A percentile compares a stretch with the other conserved stretches of the same genome.
Conservation (phyloP, 2,113 vertebrate genomes). For the Strigops habroptila region DNA sequence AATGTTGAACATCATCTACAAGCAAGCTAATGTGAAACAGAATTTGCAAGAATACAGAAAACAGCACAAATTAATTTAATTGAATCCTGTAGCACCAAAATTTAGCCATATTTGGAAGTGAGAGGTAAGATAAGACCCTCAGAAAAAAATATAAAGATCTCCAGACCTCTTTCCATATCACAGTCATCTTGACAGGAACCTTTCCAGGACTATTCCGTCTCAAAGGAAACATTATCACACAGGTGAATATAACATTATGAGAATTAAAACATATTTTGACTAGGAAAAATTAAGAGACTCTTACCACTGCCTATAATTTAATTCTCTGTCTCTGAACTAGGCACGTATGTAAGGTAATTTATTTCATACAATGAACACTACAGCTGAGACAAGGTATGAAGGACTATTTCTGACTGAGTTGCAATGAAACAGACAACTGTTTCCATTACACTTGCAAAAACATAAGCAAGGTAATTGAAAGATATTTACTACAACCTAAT, state of each 20-base stretch:
- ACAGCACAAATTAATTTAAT: background rate
- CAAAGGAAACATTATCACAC: background rate
- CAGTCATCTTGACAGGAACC: background rate
- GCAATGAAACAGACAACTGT: background rate
- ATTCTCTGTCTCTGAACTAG: background rate
- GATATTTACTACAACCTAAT: background rate
- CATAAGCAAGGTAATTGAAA: background rate
- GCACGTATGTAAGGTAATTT: background rate
- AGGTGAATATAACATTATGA: background rate
- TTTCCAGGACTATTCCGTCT: background rate
- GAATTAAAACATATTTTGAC: background rate
- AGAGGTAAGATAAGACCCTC: background rate
- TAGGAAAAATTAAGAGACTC: background rate
- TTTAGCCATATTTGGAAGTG: background rate
- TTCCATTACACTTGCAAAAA: background rate
- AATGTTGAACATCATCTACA: background rate
- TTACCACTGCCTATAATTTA: background rate
- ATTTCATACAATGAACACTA: background rate
- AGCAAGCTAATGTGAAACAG: slow-evolving; percentile 42
- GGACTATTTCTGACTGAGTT: background rate
- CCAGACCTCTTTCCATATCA: background rate
- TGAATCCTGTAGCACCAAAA: background rate
- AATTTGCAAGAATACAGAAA: slow-evolving; percentile 26
- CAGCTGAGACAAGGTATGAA: background rate
- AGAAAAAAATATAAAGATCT: background rate